Evolutionary conservation across 2,888 invertebrate species (phyloP), one percentile per base, ranked within the genome.

Genomic region (Aproaerema taeniolella): DNA sequence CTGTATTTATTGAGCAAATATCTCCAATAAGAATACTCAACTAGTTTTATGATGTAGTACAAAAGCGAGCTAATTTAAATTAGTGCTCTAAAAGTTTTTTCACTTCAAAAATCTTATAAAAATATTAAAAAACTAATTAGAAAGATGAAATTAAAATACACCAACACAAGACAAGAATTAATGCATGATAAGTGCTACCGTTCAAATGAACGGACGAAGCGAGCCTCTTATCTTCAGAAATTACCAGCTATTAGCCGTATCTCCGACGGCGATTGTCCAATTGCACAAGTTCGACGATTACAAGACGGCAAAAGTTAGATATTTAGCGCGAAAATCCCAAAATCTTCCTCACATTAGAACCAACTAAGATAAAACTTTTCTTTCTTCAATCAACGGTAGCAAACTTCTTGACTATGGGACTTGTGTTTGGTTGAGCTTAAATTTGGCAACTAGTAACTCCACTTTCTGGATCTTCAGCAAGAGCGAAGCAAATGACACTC

Each of bases 221-320:
- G n/a, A n/a, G n/a, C n/a, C n/a, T n/a, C n/a, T 67, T 71, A 71
- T 71, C 67, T 46, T 52, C 52, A 56, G 61, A 62, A 66, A 69
- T 63, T 59, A 65, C 58, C 45, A 46, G 57, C 55, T 56, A 67
- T 72, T 69, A 65, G 50, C 64, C 58, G 55, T 71, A 71, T 71
- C 69, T 64, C 43, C 47, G 50, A 50, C 54, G 50, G 56, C 57
- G 61, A 72, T 72, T 67, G 65, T 74, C 60, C 68, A 66, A 74
- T 68, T 64, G 64, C 61, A 43, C 53, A 78, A 78, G 67, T 78
- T 76, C 46, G 60, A 54, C 73, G 61, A 78, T 77, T 75, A 73
- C 60, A 67, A 67, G 55, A 41, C 63, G 66, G 55, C 51, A 49
- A 58, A 62, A 70, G 62, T 66, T 63, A 47, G 53, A 58, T 53